phyloP scores from a whole-genome alignment of 2,113 vertebrate species.

The Urocitellus parryii region DNA sequence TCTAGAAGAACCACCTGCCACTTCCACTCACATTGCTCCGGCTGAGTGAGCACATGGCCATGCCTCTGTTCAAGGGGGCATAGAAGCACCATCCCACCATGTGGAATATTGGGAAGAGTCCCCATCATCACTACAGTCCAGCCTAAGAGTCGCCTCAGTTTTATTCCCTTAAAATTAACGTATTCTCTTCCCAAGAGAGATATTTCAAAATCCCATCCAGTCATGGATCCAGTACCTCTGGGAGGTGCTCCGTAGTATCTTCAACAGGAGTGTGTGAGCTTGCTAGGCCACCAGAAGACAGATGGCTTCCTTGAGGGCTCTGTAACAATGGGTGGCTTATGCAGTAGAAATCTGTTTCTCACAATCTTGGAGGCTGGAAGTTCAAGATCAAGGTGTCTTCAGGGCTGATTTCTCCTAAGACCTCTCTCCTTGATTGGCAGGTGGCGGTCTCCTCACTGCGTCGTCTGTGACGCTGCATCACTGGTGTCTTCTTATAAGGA shows the following conservation, averaged over 20 bases:
- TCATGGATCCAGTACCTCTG: neutral
- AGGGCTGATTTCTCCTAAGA: neutral
- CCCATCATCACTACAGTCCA: neutral
- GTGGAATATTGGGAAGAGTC: neutral
- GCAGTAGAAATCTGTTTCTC: neutral
- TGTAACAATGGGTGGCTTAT: neutral
- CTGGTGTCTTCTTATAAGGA: neutral
- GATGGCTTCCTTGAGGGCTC: too few relatives aligned
- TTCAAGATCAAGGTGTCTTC: neutral
- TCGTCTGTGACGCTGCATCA: neutral
- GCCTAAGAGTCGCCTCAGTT: neutral
- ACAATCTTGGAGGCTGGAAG: neutral
- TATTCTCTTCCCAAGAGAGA: neutral
- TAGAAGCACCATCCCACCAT: neutral
- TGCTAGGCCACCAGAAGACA: neutral
- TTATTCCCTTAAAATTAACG: neutral
- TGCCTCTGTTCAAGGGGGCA: neutral
- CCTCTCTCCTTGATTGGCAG: neutral
- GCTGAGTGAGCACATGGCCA: neutral
- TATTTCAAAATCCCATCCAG: neutral
- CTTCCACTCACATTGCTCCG: neutral
- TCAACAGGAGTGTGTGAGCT: neutral
- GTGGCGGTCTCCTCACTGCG: neutral
- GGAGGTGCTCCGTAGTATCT: rapidly evolving
- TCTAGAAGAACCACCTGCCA: neutral